A percentile compares a stretch with the other conserved stretches of the same genome.
These are phyloP conservation scores for Aphidoletes aphidimyza DNA, from an alignment of 2,888 invertebrate genomes.

Conservation along the genomic window DNA sequence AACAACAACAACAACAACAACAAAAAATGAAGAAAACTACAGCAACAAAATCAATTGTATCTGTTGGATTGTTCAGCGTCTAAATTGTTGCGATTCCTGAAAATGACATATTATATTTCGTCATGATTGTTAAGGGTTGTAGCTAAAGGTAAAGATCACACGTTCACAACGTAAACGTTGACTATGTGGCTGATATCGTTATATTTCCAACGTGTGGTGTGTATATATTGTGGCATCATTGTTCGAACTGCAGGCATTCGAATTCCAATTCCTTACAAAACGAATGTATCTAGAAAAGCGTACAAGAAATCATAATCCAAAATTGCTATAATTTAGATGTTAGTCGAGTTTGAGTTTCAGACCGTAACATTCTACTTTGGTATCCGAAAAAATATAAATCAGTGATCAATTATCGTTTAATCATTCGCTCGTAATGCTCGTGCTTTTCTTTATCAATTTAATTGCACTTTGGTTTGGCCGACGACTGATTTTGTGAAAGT, in stretches of 20 bases:
- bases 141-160: neutral
- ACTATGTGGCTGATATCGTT: neutral
- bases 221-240: neutral
- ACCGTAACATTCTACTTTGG: neutral
- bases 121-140: conserved; percentile 24
- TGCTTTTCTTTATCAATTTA: neutral
- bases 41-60: neutral
- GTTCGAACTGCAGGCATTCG: neutral
- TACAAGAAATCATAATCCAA: neutral
- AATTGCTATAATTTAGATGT: conserved; percentile 19
- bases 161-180: neutral
- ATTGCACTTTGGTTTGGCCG: neutral
- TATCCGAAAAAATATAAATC: conserved; percentile 15
- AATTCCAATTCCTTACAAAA: neutral
- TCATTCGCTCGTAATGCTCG: conserved; percentile 14
- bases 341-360: neutral
- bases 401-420: conserved; percentile 45
- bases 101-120: conserved; percentile 38
- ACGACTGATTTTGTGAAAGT: too few species aligned
- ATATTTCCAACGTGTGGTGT: too few species aligned
- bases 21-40: neutral
- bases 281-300: neutral
- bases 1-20: too few species aligned
- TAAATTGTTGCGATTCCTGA: neutral
- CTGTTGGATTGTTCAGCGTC: neutral